A percentile compares a stretch with the other conserved stretches of the same genome.
These are phyloP conservation scores for Oplegnathus fasciatus DNA, from an alignment of 2,113 vertebrate genomes.

Conservation along the genomic window DNA sequence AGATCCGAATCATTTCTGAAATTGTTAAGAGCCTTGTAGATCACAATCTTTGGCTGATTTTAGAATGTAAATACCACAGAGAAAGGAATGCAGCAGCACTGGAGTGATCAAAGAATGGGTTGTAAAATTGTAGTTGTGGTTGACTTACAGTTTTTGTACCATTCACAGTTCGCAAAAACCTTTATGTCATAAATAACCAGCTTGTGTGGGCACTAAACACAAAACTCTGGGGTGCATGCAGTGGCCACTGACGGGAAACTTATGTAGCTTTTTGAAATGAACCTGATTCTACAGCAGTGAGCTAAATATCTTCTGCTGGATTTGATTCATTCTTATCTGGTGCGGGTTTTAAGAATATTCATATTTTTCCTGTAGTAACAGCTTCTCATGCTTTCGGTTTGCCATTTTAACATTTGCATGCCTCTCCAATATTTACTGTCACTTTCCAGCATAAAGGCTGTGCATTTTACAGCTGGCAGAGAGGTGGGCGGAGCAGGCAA, in stretches of 20 bases:
- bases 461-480: conserved; percentile 51
- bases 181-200: neutral
- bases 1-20: no score
- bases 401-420: neutral
- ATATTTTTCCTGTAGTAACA: neutral
- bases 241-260: neutral
- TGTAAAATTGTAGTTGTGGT: no score
- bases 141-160: neutral
- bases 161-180: neutral
- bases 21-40: neutral
- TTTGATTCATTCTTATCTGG: neutral
- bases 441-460: conserved; percentile 57
- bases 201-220: neutral
- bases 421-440: conserved; percentile 27
- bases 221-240: neutral
- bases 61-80: neutral
- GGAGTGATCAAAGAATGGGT: neutral
- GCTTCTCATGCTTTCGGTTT: neutral
- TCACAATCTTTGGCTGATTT: neutral
- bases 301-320: no score
- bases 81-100: neutral
- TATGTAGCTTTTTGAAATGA: neutral
- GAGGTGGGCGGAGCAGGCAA: neutral
- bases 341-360: neutral
- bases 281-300: neutral